Conservation (phyloP, 2,888 invertebrate genomes). For the Byasa hedistus region DNA sequence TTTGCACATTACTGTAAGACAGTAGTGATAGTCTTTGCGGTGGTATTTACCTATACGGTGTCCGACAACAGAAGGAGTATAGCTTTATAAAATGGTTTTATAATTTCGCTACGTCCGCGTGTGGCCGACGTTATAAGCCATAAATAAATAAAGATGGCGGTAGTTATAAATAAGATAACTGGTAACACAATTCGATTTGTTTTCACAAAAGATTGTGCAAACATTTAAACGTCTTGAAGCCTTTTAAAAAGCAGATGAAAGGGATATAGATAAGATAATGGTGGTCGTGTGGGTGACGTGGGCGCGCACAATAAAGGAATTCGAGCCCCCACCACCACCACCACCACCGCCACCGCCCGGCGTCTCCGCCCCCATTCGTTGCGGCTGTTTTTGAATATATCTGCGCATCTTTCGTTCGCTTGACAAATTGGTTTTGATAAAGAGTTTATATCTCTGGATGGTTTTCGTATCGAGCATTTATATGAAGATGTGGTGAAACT, state of each 20-base stretch:
- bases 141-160: too few relatives aligned
- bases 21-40: too few relatives aligned
- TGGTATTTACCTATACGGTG: too few relatives aligned
- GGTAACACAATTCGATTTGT: constrained; percentile 4
- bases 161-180: neutral
- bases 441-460: constrained; percentile 20
- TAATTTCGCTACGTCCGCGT: too few relatives aligned
- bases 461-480: neutral
- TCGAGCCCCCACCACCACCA: neutral
- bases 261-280: constrained; percentile 29
- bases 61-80: too few relatives aligned
- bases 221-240: constrained; percentile 25
- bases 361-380: constrained; percentile 16
- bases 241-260: constrained; percentile 30
- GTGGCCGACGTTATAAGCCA: too few relatives aligned
- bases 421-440: constrained; percentile 30
- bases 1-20: too few relatives aligned
- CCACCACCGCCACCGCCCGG: neutral
- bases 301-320: constrained; percentile 27
- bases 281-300: constrained; percentile 22
- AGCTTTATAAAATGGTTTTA: too few relatives aligned
- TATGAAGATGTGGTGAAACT: too few relatives aligned
- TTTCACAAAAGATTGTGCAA: neutral
- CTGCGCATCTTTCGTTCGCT: constrained; percentile 22
- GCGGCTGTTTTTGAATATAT: constrained; percentile 30